Base-by-base conservation (phyloP, 2,888 invertebrate species). In the Onchidella celtica region DNA sequence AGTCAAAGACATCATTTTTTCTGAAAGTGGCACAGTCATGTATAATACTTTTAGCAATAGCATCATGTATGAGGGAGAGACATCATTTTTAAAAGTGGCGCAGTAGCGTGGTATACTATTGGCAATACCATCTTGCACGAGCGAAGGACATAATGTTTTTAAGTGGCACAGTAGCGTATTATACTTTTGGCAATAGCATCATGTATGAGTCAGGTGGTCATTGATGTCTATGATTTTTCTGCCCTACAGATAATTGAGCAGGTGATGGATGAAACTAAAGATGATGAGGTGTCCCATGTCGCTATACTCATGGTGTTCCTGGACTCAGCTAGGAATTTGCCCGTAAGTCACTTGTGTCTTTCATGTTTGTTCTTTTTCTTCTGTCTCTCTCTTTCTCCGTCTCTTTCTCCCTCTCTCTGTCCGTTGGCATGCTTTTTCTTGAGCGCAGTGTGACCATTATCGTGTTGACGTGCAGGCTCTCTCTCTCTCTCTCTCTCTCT, bases 291-390 rank as follows among this genome's bases (percentile, higher is more conserved):
- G 82, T 90, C 93, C 85, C 93, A 94, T 79, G 92, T 94, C 1
- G 94, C 94, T 70, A 88, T 95, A 6, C 94, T 99, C 1, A 96
- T 96, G 74, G 96, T 99, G 4, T 98, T 97, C 93, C 94, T 99
- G 38, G 99, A 99, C 93, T 97, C 97, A 0, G 98, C 98, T 74
- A 96, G 96, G 91, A 96, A 97, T 94, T 94, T 99, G 77, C 98
- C 98, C 79, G 98, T 98, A 95, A 95, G 96, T 94, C 24, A n/a
- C 21, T 29, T 55, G 17, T 21, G n/a, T 66, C 47, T 38, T 74
- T 74, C 61, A 21, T 21, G 1, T 2, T 61, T 32, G 14, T 24
- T 59, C 3, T 36, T 29, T 63, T 63, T 32, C 36, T 3, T 38
- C 14, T 38, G 24, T 38, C 38, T 38, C 1, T 47, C 17, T 1